Base-by-base conservation (phyloP, 2,797 vertebrate species). In the Setipinna tenuifilis region DNA sequence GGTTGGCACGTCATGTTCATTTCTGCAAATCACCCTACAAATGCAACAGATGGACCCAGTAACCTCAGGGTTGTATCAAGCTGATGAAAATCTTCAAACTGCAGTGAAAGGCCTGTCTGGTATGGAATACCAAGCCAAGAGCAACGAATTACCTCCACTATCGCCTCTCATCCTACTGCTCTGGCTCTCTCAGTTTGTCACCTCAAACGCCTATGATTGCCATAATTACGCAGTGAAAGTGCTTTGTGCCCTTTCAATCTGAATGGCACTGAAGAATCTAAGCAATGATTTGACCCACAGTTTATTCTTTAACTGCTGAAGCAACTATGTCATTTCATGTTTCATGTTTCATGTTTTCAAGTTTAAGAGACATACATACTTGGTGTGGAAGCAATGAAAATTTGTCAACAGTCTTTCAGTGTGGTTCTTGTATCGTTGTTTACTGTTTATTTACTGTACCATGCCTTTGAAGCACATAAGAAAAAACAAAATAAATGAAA, bases 1-100 rank as follows among this genome's bases (percentile, higher is more conserved):
- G 25, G 25, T 68, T 68, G 62, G 25, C 62, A 16, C 14, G 62
- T 12, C 31, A 75, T 75, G 71, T 78, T 78, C 71, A 78, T 78
- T 78, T 44, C 71, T 21, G 31, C 71, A 78, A 75, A 78, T 78
- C 71, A 78, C 71, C 35, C 58, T 90, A 84, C 84, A 89, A 87
- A 91, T 91, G 90, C 85, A 87, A 83, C 83, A 85, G 87, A 62
- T 87, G 88, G 89, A 89, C 88, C 90, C 7, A 19, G 71, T 19
- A 44, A 78, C 71, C 71, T 41, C 71, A 78, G 71, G 71, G 71
- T 31, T 78, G 31, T 21, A 5, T 78, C 71, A 41, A 44, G 71
- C 31, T 78, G 71, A 78, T 78, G 71, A 41, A 41, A 78, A 21
- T 78, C 71, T 78, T 78, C 71, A 78, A 78, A 44, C 31, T 7